Conservation (phyloP, 2,113 vertebrate genomes). For the Muscicapa adusta region DNA sequence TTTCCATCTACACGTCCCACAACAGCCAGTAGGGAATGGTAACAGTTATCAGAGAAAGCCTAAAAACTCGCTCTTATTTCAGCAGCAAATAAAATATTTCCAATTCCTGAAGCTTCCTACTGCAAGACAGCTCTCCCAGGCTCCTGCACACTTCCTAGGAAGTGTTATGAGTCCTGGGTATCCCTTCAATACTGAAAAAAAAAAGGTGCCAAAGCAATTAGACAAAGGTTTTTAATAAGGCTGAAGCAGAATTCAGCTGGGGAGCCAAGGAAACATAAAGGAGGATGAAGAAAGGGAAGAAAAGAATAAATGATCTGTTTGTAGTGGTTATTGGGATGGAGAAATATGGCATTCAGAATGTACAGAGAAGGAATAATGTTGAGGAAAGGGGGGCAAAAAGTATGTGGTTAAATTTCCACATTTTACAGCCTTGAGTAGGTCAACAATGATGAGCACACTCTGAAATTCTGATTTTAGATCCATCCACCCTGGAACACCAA, state of each 20-base stretch:
- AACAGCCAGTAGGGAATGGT: background rate
- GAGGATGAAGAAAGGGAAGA: background rate
- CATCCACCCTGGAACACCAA: background rate
- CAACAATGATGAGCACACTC: rapidly evolving
- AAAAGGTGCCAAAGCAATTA: background rate
- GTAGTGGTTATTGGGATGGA: background rate
- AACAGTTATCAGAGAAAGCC: background rate
- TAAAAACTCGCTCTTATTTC: background rate
- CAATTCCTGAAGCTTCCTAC: background rate
- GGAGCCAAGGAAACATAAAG: background rate
- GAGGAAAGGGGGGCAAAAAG: background rate
- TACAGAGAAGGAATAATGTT: background rate
- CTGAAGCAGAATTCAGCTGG: background rate
- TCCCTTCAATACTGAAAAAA: background rate
- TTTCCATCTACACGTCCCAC: background rate
- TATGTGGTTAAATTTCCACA: background rate
- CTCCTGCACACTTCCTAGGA: background rate
- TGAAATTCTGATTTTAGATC: background rate
- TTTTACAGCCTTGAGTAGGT: background rate
- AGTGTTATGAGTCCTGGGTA: background rate
- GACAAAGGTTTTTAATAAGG: background rate
- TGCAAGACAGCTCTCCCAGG: background rate
- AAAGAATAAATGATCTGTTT: background rate
- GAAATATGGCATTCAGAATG: background rate
- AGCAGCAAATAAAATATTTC: background rate